These are phyloP conservation scores for Oscheius myriophilus DNA, from an alignment of 2,888 invertebrate genomes.

Conservation along the genomic window DNA sequence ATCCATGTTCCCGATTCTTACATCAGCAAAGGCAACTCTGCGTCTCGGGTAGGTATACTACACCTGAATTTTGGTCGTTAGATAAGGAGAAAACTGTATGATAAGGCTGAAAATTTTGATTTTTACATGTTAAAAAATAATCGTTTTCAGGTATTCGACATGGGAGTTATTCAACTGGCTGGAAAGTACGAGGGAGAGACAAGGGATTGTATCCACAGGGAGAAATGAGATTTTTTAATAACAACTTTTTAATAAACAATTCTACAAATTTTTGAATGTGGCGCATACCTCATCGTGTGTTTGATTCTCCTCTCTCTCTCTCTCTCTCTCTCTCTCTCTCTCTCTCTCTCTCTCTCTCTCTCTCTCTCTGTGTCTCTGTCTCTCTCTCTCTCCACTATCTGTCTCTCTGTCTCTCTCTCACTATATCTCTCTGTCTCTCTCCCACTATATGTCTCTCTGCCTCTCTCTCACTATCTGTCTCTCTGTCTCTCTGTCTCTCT, in stretches of 20 bases:
- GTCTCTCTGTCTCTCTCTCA: no score
- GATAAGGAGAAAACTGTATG: neutral
- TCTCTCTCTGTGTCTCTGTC: no score
- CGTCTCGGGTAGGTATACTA: conserved; percentile 6
- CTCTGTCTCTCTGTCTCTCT: no score
- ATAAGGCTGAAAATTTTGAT: neutral
- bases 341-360: no score
- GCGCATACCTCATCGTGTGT: no score
- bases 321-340: no score
- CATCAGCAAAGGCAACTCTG: conserved; percentile 40
- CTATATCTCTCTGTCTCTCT: no score
- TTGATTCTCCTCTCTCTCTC: no score
- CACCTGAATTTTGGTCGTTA: neutral
- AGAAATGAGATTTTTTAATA: conserved; percentile 18
- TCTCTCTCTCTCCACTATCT: no score
- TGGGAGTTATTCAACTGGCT: conserved; percentile 51
- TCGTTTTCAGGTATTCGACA: conserved; percentile 33
- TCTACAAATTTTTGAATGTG: no score
- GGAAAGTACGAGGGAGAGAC: conserved; percentile 54
- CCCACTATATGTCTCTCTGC: no score
- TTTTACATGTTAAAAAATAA: neutral
- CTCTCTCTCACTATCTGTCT: no score
- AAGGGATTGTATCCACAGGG: conserved; percentile 52
- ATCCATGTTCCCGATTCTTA: conserved; percentile 49
- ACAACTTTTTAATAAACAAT: neutral